phyloP scores from a whole-genome alignment of 2,888 invertebrate species.

The Tridacna crocea region DNA sequence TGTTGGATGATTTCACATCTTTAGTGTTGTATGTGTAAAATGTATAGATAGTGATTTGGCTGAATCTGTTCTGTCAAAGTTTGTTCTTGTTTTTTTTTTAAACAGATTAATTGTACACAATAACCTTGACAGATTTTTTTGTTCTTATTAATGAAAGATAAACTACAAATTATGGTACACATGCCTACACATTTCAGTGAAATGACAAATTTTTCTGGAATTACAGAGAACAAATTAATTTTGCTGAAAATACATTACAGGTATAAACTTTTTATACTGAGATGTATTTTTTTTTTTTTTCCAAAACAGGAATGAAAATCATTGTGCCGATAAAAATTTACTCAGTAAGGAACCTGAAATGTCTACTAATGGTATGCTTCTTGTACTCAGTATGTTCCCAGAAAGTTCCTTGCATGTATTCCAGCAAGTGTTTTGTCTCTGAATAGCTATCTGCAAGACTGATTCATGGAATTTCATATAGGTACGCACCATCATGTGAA shows the following conservation, averaged over 20 bases:
- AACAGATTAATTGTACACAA: not conserved
- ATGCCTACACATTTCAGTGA: no score
- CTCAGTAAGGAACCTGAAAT: not conserved
- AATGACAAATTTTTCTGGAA: no score
- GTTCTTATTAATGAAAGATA: no score
- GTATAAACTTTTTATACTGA: no score
- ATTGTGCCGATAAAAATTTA: not conserved
- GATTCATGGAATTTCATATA: not conserved
- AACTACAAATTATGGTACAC: no score
- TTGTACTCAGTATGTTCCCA: slow-evolving; percentile 6
- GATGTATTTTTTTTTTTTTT: no score
- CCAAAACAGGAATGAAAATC: no score
- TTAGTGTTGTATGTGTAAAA: slow-evolving; percentile 10
- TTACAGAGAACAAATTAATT: no score
- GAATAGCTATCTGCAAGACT: not conserved
- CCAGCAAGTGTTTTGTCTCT: slow-evolving; percentile 17
- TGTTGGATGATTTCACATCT: no score
- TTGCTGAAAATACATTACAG: no score
- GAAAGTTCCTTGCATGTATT: slow-evolving; percentile 22
- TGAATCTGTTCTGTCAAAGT: slow-evolving; percentile 24
- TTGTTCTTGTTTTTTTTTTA: not conserved
- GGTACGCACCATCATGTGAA: not conserved
- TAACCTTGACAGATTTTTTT: no score
- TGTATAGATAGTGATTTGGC: slow-evolving; percentile 7
- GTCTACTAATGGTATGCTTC: not conserved